A percentile compares a stretch with the other conserved stretches of the same genome.
Evolutionary conservation across 2,113 vertebrate genomes (phyloP).

Genomic region (Corvus cornix): DNA sequence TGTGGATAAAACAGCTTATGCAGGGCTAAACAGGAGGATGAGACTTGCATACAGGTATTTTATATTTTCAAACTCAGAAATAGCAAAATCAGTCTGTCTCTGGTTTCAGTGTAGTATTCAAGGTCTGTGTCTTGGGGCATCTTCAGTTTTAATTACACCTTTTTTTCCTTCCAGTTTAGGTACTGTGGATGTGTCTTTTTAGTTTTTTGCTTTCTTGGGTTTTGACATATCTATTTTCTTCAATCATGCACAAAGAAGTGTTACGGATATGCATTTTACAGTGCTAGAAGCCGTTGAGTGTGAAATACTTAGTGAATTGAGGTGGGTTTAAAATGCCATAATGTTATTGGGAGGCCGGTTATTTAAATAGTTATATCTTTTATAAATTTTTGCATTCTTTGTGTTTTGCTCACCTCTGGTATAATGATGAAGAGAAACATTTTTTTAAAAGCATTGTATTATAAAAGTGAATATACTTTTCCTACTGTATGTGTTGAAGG

Average conservation of each 20-base stretch:
- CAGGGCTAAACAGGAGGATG: background rate
- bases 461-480: background rate
- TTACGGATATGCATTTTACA: background rate
- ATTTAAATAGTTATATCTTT: background rate
- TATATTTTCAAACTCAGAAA: background rate
- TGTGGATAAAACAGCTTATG: background rate
- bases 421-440: background rate
- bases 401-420: background rate
- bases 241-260: fast-evolving
- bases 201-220: background rate
- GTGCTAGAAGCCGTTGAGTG: background rate
- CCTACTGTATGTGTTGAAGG: background rate
- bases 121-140: background rate
- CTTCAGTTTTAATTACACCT: background rate
- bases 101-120: background rate
- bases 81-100: background rate
- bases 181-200: background rate
- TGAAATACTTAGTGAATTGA: background rate
- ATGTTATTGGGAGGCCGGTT: background rate
- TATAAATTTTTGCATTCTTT: background rate
- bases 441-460: background rate
- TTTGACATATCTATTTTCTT: background rate
- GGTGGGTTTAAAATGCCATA: background rate
- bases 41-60: background rate
- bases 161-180: background rate